A percentile compares a stretch with the other conserved stretches of the same genome.
These are phyloP conservation scores for Syngnathus rostellatus DNA, from an alignment of 2,797 vertebrate species.

Conservation along the genomic window DNA sequence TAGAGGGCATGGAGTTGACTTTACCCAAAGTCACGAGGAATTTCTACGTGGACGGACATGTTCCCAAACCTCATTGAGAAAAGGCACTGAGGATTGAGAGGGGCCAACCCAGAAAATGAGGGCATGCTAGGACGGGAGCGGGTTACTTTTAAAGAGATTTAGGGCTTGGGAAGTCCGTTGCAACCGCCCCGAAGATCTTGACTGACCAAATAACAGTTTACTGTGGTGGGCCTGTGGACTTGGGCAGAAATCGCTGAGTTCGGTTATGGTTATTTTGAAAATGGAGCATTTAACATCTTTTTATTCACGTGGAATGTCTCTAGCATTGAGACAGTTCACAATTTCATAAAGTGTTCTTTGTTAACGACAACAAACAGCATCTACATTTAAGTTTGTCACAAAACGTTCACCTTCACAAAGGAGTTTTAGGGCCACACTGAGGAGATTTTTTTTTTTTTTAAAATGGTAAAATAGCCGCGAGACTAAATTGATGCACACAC, in stretches of 20 bases:
- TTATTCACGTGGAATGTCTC: slow-evolving; percentile 25
- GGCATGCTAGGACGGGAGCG: background rate
- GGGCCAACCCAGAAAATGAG: background rate
- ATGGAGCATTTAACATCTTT: slow-evolving; percentile 14
- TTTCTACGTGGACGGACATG: slow-evolving; percentile 89
- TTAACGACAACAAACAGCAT: slow-evolving; percentile 16
- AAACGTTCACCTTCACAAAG: slow-evolving; percentile 12
- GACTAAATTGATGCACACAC: too few relatives aligned
- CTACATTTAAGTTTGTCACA: slow-evolving; percentile 2
- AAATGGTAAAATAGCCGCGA: too few relatives aligned
- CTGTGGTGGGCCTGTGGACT: background rate
- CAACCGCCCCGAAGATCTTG: slow-evolving; percentile 11
- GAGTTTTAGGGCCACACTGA: background rate
- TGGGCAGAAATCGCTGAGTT: background rate
- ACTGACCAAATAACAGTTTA: slow-evolving; percentile 21
- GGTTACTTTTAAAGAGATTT: slow-evolving; percentile 23
- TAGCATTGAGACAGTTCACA: slow-evolving; percentile 16
- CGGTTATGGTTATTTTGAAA: slow-evolving; percentile 28
- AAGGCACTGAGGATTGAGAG: background rate
- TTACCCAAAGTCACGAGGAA: slow-evolving; percentile 87
- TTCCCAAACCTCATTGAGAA: slow-evolving; percentile 84
- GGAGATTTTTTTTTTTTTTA: too few relatives aligned
- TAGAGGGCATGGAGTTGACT: slow-evolving; percentile 80
- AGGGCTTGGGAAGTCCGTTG: slow-evolving; percentile 11
- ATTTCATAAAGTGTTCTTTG: slow-evolving; percentile 23